phyloP scores from a whole-genome alignment of 2,797 vertebrate species.

The Mycteria americana region DNA sequence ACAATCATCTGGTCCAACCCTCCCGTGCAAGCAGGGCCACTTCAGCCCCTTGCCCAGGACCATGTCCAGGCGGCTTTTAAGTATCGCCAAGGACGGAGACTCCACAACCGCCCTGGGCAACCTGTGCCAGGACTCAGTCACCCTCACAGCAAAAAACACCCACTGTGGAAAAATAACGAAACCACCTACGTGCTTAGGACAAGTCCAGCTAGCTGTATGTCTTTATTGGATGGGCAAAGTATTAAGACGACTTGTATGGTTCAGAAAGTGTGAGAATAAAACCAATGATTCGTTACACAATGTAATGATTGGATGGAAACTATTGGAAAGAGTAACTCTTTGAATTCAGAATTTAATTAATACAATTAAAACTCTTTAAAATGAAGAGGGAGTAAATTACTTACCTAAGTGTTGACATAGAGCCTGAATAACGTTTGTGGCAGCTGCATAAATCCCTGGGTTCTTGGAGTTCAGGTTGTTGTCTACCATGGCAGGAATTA shows the following conservation, averaged over 20 bases:
- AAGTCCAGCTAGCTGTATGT: neutral
- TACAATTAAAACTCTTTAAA: neutral
- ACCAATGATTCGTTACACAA: rapidly evolving
- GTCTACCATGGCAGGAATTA: constrained; percentile 92
- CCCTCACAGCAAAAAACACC: neutral
- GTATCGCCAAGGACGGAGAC: neutral
- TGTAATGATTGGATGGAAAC: neutral
- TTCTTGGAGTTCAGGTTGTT: constrained; percentile 98
- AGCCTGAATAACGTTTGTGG: constrained; percentile 83
- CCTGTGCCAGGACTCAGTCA: neutral
- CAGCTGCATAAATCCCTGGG: constrained; percentile 85
- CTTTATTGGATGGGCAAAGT: neutral
- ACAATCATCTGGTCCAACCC: neutral
- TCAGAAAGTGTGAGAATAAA: neutral
- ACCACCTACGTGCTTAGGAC: rapidly evolving
- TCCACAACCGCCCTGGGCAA: neutral
- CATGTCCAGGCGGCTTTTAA: neutral
- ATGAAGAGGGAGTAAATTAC: constrained; percentile 49
- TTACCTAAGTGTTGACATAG: constrained; percentile 86
- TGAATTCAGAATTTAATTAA: neutral
- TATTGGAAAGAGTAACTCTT: neutral
- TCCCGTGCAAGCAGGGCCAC: neutral
- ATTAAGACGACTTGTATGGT: too few species aligned
- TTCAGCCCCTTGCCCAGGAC: neutral
- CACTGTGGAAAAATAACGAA: neutral